Evolutionary conservation across 1,140 invertebrate genomes (phyloP), one percentile per base, ranked within the genome.

Genomic region (Phthorimaea operculella): DNA sequence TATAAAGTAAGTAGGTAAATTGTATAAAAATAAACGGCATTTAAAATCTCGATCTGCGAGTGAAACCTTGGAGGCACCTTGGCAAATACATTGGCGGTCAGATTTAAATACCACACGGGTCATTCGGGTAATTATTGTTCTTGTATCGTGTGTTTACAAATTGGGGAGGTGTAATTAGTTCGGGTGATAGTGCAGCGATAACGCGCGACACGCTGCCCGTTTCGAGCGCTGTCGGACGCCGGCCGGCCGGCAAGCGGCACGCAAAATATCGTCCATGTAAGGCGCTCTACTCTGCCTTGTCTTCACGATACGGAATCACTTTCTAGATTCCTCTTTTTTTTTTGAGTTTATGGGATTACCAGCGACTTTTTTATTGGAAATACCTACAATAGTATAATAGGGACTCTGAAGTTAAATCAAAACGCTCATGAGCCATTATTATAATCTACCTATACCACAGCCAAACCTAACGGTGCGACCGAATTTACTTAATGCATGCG

Each of bases 381-480:
- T 6, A 28, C 21, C 21, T 6, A 2, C 2, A 28, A 28, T 6
- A 28, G 6, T 28, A 2, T 2, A 28, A 28, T 28, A 28, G 21
- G 6, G 21, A 28, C 6, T 28, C 21, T n/a, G 21, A 28, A 28
- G 21, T 28, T 6, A 28, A n/a, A 6, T 28, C 21, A 28, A 28
- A 28, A 28, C 21, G 50, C 16, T 17, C 36, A 52, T 18, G 39
- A 33, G 54, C 53, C 42, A 58, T 57, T 58, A 59, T 51, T 56
- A 51, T 59, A 64, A 61, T 61, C 48, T 57, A 56, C 54, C 49
- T 58, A 51, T 44, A 34, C 34, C 66, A 65, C 70, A 68, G 69
- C 73, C 72, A 63, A 70, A 64, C 60, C 62, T 69, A 76, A 79
- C 68, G 62, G 60, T 62, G 55, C 57, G 68, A 44, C 65, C 62